Evolutionary conservation across 2,797 vertebrate genomes (phyloP).

Genomic region (Liasis olivaceus): DNA sequence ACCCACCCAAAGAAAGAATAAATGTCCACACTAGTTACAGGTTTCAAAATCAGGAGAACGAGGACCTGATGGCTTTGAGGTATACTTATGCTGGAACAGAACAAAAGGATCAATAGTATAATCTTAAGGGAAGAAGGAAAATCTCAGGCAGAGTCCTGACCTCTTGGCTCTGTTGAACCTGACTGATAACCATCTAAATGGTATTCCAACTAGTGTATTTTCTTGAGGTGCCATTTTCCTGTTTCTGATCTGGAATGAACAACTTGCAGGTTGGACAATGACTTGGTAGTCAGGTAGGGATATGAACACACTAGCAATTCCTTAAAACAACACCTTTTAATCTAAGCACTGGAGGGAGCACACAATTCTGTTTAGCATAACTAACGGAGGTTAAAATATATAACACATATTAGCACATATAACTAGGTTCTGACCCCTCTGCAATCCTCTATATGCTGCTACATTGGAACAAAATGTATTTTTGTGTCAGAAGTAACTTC

Average conservation of each 20-base stretch:
- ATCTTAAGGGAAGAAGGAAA: not conserved
- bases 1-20: not conserved
- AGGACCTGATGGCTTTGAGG: not conserved
- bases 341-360: not conserved
- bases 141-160: not conserved
- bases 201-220: not conserved
- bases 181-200: not conserved
- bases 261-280: not conserved
- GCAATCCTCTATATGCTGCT: not conserved
- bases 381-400: not conserved
- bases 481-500: not conserved
- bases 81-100: not conserved
- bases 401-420: too few relatives aligned
- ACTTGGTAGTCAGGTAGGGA: not conserved
- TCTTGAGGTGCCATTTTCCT: not conserved
- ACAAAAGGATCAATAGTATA: not conserved
- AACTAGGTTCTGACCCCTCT: not conserved
- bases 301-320: not conserved
- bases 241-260: not conserved
- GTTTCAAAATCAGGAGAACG: not conserved
- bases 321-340: not conserved
- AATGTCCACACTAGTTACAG: not conserved
- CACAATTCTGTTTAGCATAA: not conserved
- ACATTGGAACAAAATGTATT: not conserved
- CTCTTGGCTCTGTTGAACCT: not conserved